Conservation (phyloP, 2,113 vertebrate genomes). For the Microcebus murinus region DNA sequence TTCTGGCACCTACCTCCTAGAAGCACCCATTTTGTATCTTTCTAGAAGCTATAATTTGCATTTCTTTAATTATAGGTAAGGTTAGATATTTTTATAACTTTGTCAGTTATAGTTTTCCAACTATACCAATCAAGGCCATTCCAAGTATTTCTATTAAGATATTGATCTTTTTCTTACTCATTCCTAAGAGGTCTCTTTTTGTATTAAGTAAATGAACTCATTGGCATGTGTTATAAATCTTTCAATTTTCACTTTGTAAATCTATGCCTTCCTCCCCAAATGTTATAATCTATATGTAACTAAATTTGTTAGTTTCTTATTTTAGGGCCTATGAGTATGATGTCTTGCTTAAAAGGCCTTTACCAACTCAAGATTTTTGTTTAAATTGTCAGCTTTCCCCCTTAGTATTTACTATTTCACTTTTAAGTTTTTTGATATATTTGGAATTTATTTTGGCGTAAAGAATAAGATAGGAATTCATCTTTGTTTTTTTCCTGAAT, state of each 20-base stretch:
- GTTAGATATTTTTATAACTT: not conserved
- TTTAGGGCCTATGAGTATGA: not conserved
- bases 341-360: conserved; percentile 33
- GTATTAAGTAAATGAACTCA: not conserved
- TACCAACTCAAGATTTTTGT: not conserved
- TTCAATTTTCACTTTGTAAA: conserved; percentile 33
- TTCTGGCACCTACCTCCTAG: not conserved
- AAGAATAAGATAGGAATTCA: not conserved
- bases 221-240: not conserved
- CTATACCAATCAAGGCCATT: not conserved
- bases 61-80: not conserved
- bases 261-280: not conserved
- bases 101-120: conserved; percentile 34
- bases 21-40: not conserved
- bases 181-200: not conserved
- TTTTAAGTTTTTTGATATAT: not conserved
- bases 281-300: not conserved
- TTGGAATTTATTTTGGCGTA: conserved; percentile 7
- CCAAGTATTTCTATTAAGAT: conserved; percentile 31
- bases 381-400: not conserved
- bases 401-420: not conserved
- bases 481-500: not conserved
- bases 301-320: not conserved
- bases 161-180: conserved; percentile 8
- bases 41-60: not conserved